Evolutionary conservation across 2,113 vertebrate genomes (phyloP).

Genomic region (Crotalus helleri): DNA sequence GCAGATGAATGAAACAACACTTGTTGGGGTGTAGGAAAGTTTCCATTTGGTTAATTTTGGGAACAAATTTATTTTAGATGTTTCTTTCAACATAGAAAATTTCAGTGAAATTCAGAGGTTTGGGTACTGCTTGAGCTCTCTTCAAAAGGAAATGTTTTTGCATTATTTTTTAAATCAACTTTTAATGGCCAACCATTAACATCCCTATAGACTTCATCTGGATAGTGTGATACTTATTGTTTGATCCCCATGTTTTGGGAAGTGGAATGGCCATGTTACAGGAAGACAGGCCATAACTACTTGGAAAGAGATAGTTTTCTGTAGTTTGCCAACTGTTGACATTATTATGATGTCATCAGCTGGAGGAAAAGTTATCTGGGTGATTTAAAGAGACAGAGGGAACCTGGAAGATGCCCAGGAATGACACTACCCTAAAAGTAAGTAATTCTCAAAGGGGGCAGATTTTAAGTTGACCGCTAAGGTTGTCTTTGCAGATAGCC

Average conservation of each 20-base stretch:
- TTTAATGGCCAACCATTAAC: not conserved
- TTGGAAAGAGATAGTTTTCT: not conserved
- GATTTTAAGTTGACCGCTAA: not conserved
- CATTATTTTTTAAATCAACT: not conserved
- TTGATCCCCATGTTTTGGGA: not conserved
- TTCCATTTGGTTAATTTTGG: not conserved
- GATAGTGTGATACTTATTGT: not conserved
- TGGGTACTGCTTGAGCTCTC: not conserved
- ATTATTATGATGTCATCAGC: conserved; percentile 24
- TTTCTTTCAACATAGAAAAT: not conserved
- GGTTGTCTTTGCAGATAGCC: not conserved
- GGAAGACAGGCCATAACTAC: not conserved
- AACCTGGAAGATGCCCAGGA: not conserved
- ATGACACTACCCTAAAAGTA: conserved; percentile 18
- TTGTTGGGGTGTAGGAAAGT: not conserved
- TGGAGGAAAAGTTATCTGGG: not conserved
- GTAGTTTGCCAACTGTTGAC: not conserved
- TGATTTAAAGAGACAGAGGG: conserved; percentile 20
- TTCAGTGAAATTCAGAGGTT: not conserved
- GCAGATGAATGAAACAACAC: not conserved
- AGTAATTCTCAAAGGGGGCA: not conserved
- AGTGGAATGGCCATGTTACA: not conserved
- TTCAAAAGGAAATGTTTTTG: not conserved
- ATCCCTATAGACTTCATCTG: not conserved
- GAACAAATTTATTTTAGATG: not conserved